phyloP scores from a whole-genome alignment of 2,113 vertebrate genomes.

The Garra rufa region DNA sequence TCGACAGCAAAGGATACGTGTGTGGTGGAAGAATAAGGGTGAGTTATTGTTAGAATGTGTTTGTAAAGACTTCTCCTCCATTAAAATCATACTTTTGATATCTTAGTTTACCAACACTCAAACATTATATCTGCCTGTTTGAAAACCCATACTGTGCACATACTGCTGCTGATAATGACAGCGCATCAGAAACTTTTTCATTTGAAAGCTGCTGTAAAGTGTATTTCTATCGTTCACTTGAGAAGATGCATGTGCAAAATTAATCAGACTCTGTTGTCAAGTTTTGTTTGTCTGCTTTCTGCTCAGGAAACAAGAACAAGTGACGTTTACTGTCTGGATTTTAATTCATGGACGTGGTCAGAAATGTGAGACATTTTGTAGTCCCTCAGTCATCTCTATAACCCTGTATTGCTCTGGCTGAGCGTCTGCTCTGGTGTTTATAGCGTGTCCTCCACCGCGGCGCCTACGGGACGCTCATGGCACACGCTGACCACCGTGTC shows the following conservation, averaged over 20 bases:
- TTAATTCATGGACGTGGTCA: conserved; percentile 91
- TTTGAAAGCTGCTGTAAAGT: too few species aligned
- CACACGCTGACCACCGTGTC: conserved; percentile 88
- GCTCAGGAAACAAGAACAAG: conserved; percentile 90
- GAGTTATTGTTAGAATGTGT: conserved; percentile 59
- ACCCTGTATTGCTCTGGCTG: too few species aligned
- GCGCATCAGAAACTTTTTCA: too few species aligned
- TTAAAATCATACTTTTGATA: too few species aligned
- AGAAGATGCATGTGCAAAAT: not conserved
- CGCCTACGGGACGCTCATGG: conserved; percentile 90
- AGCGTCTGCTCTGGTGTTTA: not conserved
- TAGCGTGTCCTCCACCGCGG: conserved; percentile 59
- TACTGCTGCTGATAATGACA: too few species aligned
- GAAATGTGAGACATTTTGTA: conserved; percentile 79
- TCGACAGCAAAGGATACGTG: conserved; percentile 87
- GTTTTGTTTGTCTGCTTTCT: conserved; percentile 34
- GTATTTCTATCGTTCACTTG: too few species aligned
- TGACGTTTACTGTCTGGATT: conserved; percentile 89
- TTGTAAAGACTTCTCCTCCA: not conserved
- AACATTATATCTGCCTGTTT: too few species aligned
- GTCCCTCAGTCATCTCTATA: too few species aligned
- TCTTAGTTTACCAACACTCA: too few species aligned
- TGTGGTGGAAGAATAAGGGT: conserved; percentile 94
- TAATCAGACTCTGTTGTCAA: not conserved
- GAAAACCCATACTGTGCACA: too few species aligned